phyloP scores from a whole-genome alignment of 2,797 vertebrate genomes.

The Betta splendens region DNA sequence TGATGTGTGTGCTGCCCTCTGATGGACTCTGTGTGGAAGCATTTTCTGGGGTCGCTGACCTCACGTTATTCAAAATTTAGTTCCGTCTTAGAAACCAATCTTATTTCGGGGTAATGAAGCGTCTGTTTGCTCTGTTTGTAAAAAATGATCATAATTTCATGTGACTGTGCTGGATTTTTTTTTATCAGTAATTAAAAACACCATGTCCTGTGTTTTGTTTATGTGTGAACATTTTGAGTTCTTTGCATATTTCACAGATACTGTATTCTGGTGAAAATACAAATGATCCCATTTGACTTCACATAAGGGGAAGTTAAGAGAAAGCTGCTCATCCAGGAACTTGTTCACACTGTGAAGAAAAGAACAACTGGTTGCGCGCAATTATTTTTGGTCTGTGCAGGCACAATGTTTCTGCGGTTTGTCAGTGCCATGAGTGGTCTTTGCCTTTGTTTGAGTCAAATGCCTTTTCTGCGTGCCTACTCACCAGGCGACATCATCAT shows the following conservation, averaged over 20 bases:
- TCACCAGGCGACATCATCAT: slow-evolving; percentile 64
- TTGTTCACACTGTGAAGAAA: not conserved
- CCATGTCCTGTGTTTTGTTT: not conserved
- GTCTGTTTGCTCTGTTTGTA: too few species aligned
- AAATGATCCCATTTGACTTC: slow-evolving; percentile 35
- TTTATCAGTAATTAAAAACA: slow-evolving; percentile 18
- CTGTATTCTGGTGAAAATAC: slow-evolving; percentile 16
- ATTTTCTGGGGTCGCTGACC: not conserved
- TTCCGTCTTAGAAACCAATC: not conserved
- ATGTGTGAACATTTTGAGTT: not conserved
- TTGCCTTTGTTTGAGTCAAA: not conserved
- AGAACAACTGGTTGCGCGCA: not conserved
- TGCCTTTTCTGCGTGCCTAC: not conserved
- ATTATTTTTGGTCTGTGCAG: not conserved
- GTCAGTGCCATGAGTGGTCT: slow-evolving; percentile 8
- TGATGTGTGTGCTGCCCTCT: slow-evolving; percentile 33
- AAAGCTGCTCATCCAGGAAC: not conserved
- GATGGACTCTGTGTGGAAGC: slow-evolving; percentile 6
- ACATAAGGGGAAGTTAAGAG: not conserved
- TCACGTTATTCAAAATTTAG: not conserved
- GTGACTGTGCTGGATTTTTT: not conserved
- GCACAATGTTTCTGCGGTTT: slow-evolving; percentile 44
- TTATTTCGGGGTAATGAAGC: not conserved
- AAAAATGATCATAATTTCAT: not conserved
- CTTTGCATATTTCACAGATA: slow-evolving; percentile 6